Evolutionary conservation across 2,888 invertebrate genomes (phyloP).

Genomic region (Margaritifera margaritifera): DNA sequence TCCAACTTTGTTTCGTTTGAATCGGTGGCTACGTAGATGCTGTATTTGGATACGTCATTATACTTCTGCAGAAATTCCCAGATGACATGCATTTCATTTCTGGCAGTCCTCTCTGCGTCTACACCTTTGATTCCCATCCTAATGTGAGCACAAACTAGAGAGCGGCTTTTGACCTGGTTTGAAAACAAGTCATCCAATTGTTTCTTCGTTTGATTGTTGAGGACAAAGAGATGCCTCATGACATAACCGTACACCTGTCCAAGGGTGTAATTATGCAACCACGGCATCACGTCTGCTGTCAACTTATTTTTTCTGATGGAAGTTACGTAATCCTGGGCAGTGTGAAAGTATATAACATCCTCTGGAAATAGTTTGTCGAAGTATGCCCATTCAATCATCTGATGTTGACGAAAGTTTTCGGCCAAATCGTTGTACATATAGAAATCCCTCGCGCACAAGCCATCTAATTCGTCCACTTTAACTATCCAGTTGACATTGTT

Average conservation of each 20-base stretch:
- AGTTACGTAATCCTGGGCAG: slow-evolving; percentile 5
- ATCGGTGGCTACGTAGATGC: slow-evolving; percentile 8
- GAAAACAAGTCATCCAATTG: not conserved
- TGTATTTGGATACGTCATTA: slow-evolving; percentile 3
- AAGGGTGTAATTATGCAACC: slow-evolving; percentile 1
- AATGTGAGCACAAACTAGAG: slow-evolving; percentile 10
- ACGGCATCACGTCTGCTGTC: slow-evolving; percentile 4
- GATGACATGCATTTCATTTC: slow-evolving; percentile 2
- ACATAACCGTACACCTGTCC: slow-evolving; percentile 7
- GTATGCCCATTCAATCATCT: slow-evolving; percentile 8
- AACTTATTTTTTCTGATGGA: slow-evolving; percentile 6
- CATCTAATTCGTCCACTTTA: not conserved
- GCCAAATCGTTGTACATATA: not conserved
- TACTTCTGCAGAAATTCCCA: slow-evolving; percentile 11
- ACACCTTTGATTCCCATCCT: slow-evolving; percentile 5
- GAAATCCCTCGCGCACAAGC: slow-evolving; percentile 1
- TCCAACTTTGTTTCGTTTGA: slow-evolving; percentile 2
- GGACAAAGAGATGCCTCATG: slow-evolving; percentile 8
- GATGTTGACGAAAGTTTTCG: not conserved
- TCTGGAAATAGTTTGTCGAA: slow-evolving; percentile 6
- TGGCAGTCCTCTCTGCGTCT: slow-evolving; percentile 6
- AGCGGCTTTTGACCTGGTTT: not conserved
- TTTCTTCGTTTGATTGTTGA: not conserved
- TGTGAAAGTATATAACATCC: slow-evolving; percentile 9
- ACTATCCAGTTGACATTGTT: slow-evolving; percentile 13